Base-by-base conservation (phyloP, 2,888 invertebrate species). In the Clepsis dumicolana region DNA sequence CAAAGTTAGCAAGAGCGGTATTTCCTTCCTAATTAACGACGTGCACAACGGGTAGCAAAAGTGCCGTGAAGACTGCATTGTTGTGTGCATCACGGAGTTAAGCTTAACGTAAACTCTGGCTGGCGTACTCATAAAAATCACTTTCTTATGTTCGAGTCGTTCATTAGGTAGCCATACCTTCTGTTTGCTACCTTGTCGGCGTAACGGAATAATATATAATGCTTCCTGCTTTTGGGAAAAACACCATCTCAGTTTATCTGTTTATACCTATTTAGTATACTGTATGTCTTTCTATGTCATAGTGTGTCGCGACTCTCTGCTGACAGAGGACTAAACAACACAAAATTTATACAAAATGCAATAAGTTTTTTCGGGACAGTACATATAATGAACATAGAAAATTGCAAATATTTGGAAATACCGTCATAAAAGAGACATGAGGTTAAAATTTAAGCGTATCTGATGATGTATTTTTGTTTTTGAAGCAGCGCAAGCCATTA, bases 1-100 rank as follows among this genome's bases (percentile, higher is more conserved):
- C 66, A 29, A 83, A 86, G 83, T 86, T 86, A 75, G 81, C 72
- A 71, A 75, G 77, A 73, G 76, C 76, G 77, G 83, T 83, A 81
- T 81, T 86, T 83, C 80, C 81, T 80, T 76, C 79, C 86, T 87
- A 87, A 87, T 87, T 88, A 87, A 84, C 80, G 83, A 80, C 77
- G 72, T 75, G 77, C 75, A 78, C 75, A 78, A 76, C 70, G 75
- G 74, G 71, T 54, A 25, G 41, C 41, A 59, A 50, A 18, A 52
- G 62, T 50, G 50, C 62, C 14, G 67, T 57, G 61, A 74, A 75
- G 74, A 75, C 78, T 82, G 82, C 82, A 87, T 84, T 88, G 86
- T 88, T 79, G 80, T 75, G 71, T 77, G 75, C 77, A 78, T 78
- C 72, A 73, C 71, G 70, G 74, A 80, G 80, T 81, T 79, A 82